Conservation (phyloP, 2,113 vertebrate species). For the Eptesicus fuscus region DNA sequence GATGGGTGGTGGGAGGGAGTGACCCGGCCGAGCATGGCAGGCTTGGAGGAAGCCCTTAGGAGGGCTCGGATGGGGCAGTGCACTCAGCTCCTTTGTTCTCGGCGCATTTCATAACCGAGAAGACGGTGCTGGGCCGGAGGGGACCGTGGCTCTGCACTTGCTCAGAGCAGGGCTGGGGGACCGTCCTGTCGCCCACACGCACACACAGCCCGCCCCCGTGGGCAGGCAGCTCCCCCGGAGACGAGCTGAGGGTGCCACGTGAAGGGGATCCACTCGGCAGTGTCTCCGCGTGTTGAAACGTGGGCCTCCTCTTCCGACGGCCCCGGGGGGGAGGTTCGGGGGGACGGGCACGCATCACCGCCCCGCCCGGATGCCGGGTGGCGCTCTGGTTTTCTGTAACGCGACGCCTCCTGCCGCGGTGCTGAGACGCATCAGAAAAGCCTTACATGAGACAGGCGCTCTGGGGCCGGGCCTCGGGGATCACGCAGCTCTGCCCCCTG, state of each 20-base stretch:
- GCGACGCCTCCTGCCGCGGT: neutral
- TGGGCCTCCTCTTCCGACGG: neutral
- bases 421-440: slow-evolving; percentile 53
- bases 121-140: neutral
- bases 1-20: slow-evolving; percentile 42
- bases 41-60: slow-evolving; percentile 67
- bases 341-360: neutral
- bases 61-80: neutral
- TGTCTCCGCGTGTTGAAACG: neutral
- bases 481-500: slow-evolving; percentile 55
- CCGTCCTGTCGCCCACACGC: no score
- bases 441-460: slow-evolving; percentile 54
- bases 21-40: slow-evolving; percentile 28
- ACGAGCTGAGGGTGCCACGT: neutral
- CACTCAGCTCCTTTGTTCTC: no score
- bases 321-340: neutral
- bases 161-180: neutral
- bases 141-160: neutral
- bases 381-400: slow-evolving; percentile 13
- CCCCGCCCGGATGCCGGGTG: neutral
- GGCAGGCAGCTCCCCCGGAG: neutral
- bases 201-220: rapidly evolving
- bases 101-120: neutral
- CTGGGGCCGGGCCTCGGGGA: slow-evolving; percentile 35
- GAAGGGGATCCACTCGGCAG: neutral